Evolutionary conservation across 2,113 vertebrate genomes (phyloP), one percentile per base, ranked within the genome.

Genomic region (Phalacrocorax brasilianus): DNA sequence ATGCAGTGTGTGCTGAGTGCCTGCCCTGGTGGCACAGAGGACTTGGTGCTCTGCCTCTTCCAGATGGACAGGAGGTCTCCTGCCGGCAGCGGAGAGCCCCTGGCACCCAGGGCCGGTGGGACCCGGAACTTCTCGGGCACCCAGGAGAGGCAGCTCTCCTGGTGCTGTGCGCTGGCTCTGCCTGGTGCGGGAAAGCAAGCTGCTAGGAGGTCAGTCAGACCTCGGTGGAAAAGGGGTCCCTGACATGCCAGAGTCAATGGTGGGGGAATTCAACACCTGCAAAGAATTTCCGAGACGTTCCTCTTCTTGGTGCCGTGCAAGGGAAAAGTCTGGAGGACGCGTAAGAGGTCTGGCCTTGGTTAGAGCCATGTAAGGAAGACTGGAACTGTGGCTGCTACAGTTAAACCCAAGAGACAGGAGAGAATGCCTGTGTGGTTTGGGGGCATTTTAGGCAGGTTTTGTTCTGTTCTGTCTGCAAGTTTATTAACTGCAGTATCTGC

Each of bases 1-100:
- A 7, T 11, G 12, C 1, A 8, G 47, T 2, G 3, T 0, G 2
- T 55, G 68, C 56, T 16, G 11, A 55, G n/a, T 26, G 24, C 15
- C 26, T 52, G 33, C 10, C 2, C 0, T 20, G 49, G 10, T 42
- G 33, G 28, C 17, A 24, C 19, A n/a, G 18, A 32, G 22, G 26
- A 8, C 44, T 45, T 26, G 22, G 20, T 58, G 22, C 28, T 73
- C 35, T 77, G 55, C 28, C 35, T 73, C 30, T 62, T 67, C 28
- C 44, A 77, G 59, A 11, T 0, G 1, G 20, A 12, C 40, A 59
- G 56, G 12, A 70, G 20, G n/a, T 76, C 19, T 71, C 45, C 32
- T 50, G 44, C 3, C 1, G n/a, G 23, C 28, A 62, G 7, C 0
- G 1, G 16, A 12, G 21, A 72, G 20, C 18, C 38, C 32, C 44